Evolutionary conservation across 2,113 vertebrate genomes (phyloP), one percentile per base, ranked within the genome.

Genomic region (Pygoscelis antarcticus): DNA sequence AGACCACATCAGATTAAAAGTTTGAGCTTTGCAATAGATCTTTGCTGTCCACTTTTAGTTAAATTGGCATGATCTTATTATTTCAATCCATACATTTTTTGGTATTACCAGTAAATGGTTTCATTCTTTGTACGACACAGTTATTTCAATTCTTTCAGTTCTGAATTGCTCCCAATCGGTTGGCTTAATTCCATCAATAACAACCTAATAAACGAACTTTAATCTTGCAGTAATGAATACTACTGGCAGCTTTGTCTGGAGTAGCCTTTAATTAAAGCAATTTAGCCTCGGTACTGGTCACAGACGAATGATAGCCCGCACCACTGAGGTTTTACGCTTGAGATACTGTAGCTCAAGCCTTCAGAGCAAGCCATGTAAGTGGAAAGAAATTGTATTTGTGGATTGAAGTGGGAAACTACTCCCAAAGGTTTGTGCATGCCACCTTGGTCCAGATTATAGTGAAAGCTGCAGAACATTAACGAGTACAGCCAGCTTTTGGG

Each of bases 261-360:
- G 58, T 11, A 87, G 74, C 66, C 84, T 69, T 85, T 94, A 96
- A 85, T 87, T 91, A 83, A 87, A 91, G 47, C 74, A 87, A 61
- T 90, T 83, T 65, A 85, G 74, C 30, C 65, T 76, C 47, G 47
- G 34, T 22, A 32, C 65, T 91, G 74, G 82, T 87, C 90, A 72
- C 78, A 91, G 84, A 23, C 1, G 0, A 89, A 21, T 8, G 64
- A 36, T 2, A 71, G 69, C 27, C 69, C 0, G 0, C 47, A 71
- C 52, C 46, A 66, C 52, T 4, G 9, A 54, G 18, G 44, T 60
- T 80, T 86, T 71, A 75, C 3, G 0, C 52, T 71, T 5, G 16
- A 76, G 44, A 72, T 76, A 23, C 52, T 52, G 27, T 4, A 91
- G 72, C 22, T 76, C 47, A 72, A 69, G 61, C 13, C 57, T 87